phyloP scores from a whole-genome alignment of 37 sponge, comb jelly and placozoan genomes.

The Halisarca cf. caerulea region DNA sequence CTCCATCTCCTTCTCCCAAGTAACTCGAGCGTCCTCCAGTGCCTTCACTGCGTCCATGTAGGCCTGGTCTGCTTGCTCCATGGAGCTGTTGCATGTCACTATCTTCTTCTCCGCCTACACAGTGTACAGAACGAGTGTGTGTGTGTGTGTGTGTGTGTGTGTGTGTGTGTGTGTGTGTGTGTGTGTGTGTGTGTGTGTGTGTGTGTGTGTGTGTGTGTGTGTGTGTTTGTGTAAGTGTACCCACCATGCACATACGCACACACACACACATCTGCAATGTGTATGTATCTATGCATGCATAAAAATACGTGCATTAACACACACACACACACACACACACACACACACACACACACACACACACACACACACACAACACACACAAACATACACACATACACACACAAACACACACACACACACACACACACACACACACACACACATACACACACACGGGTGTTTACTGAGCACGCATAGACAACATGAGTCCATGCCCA shows the following conservation, averaged over 20 bases:
- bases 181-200: background rate
- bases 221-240: too few species aligned
- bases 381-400: slow-evolving; percentile 15
- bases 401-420: too few species aligned
- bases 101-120: slow-evolving; percentile 47
- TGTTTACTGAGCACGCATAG: background rate
- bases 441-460: background rate
- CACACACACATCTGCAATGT: background rate
- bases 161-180: background rate
- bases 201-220: too few species aligned
- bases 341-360: too few species aligned
- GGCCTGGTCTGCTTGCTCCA: slow-evolving; percentile 61
- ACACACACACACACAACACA: slow-evolving; percentile 38
- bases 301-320: too few species aligned
- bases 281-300: background rate
- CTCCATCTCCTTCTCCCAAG: slow-evolving; percentile 94
- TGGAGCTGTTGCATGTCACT: slow-evolving; percentile 26
- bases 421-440: too few species aligned
- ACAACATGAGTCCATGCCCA: background rate
- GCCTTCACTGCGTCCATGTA: slow-evolving; percentile 76
- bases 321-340: too few species aligned
- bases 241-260: slow-evolving; percentile 50
- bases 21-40: slow-evolving; percentile 74
- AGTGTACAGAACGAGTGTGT: background rate
- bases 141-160: slow-evolving; percentile 5